A percentile compares a stretch with the other conserved stretches of the same genome.
phyloP scores from a whole-genome alignment of 2,113 vertebrate species.

The Bubalus kerabau region DNA sequence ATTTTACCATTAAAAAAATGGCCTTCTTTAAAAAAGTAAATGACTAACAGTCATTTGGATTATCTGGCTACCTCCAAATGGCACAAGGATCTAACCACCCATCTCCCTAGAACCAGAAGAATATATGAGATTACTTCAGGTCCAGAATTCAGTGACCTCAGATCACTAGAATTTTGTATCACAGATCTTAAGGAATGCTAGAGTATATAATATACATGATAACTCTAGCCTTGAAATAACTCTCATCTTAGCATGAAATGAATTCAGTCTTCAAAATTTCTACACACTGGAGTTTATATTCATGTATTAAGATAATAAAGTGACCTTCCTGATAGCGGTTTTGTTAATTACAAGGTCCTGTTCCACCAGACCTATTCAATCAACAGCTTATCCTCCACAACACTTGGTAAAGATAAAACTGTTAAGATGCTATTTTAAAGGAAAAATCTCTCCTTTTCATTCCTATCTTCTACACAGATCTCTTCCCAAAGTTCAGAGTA shows the following conservation, averaged over 20 bases:
- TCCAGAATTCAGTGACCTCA: background rate
- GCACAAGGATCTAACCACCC: background rate
- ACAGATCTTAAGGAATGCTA: background rate
- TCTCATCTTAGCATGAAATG: background rate
- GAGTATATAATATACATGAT: background rate
- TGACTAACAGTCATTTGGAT: background rate
- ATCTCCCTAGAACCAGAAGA: background rate
- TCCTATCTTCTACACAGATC: background rate
- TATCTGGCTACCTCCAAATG: background rate
- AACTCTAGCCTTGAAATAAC: background rate
- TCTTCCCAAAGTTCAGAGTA: background rate
- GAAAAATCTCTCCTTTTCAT: background rate
- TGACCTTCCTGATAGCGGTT: background rate
- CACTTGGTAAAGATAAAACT: background rate
- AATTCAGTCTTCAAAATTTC: background rate
- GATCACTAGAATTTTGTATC: background rate
- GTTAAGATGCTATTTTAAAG: background rate
- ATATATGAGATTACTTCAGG: background rate
- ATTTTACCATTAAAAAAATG: background rate
- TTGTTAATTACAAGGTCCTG: background rate
- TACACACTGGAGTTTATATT: background rate
- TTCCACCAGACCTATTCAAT: background rate
- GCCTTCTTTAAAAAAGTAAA: background rate
- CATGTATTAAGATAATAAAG: background rate
- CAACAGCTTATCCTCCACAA: background rate